Percentiles rank a stretch among this genome's conserved stretches.
Conservation (phyloP, 1,140 invertebrate species). For the Drosophila pachea region DNA sequence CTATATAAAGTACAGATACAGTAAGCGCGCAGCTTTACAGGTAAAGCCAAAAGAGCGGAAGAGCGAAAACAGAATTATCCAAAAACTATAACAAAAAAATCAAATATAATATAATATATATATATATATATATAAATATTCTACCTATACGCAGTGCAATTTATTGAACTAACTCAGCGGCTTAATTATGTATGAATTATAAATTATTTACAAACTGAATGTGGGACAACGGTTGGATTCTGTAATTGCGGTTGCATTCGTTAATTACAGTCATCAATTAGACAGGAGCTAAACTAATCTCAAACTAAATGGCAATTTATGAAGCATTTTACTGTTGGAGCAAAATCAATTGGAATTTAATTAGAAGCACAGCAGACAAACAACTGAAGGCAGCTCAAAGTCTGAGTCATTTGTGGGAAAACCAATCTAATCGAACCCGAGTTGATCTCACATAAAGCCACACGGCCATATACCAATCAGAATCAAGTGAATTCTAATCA, state of each 20-base stretch:
- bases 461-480: too few relatives aligned
- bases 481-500: too few relatives aligned
- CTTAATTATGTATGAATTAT: slow-evolving; percentile 26
- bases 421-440: too few relatives aligned
- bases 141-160: slow-evolving; percentile 31
- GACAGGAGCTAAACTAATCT: slow-evolving; percentile 13
- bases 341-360: slow-evolving; percentile 4
- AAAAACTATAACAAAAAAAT: slow-evolving; percentile 47
- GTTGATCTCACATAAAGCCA: too few relatives aligned
- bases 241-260: slow-evolving; percentile 15
- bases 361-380: neutral
- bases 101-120: slow-evolving; percentile 22
- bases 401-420: too few relatives aligned
- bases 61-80: slow-evolving; percentile 41
- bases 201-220: slow-evolving; percentile 11
- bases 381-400: too few relatives aligned
- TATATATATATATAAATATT: slow-evolving; percentile 15
- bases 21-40: slow-evolving; percentile 56
- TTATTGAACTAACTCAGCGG: slow-evolving; percentile 6
- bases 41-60: slow-evolving; percentile 58
- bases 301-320: slow-evolving; percentile 34
- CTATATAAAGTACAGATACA: slow-evolving; percentile 4
- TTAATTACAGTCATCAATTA: slow-evolving; percentile 26
- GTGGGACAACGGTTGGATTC: neutral
- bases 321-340: neutral